Evolutionary conservation across 1,140 invertebrate genomes (phyloP), one percentile per base, ranked within the genome.

Genomic region (Drosophila lini): DNA sequence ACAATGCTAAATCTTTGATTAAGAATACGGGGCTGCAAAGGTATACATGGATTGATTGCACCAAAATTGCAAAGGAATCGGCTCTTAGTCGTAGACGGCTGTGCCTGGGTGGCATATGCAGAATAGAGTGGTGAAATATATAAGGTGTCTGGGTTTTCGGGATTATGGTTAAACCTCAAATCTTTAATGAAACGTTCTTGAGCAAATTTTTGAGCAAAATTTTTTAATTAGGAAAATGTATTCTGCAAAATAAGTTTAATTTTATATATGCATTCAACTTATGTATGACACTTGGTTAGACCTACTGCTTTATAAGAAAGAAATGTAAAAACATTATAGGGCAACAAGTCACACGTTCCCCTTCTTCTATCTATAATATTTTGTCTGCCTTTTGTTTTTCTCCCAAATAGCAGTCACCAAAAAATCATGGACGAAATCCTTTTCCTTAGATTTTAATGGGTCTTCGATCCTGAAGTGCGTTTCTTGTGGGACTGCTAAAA

Each of bases 51-150:
- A 68, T 68, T 50, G 59, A 85, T 81, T 81, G 62, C 65, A 76
- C 68, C 32, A 38, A 68, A 86, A 79, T 67, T 76, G 82, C 74
- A 52, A 76, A 63, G 44, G 47, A 81, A 86, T 82, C 67, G 60
- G 58, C 64, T 64, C 50, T 56, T 32, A 36, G 19, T 16, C 22
- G 40, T 40, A 32, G 80, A 62, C 82, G 88, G 79, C 83, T 88
- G 82, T 55, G 34, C 16, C 31, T 68, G 40, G 19, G 57, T 74
- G 58, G 63, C 56, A 59, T 70, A 77, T 82, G 76, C 71, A 80
- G 71, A 79, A 60, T 63, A 55, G 50, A 34, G 56, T 61, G 62
- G 40, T 11, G 19, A 36, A 68, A 36, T 67, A 32, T 15, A 5
- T 5, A 38, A 36, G n/a, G 44, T 59, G 41, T 45, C 11, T 6